Evolutionary conservation across 2,888 invertebrate species (phyloP), one percentile per base, ranked within the genome.

Genomic region (Punctoribates punctum): DNA sequence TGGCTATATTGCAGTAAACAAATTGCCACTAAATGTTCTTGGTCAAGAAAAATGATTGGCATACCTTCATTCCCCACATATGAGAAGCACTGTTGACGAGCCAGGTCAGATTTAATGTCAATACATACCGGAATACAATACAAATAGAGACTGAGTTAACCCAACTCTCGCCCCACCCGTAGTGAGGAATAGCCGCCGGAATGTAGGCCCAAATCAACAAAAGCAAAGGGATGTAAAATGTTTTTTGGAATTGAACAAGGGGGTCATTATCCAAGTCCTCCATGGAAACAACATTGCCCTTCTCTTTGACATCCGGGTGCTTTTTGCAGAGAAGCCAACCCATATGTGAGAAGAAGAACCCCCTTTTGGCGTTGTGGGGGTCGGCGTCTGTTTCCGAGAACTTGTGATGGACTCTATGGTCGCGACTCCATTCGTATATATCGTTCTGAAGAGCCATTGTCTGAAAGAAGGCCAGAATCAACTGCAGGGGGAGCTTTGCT

Each of bases 371-470:
- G 79, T 84, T 84, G 79, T 84, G 84, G 29, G 84, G 84, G 76
- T 84, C 84, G 25, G 83, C 84, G 77, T 84, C 81, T 0, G 84
- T 84, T 76, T 84, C 84, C 3, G 83, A 83, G 81, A 82, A 84
- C 77, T 84, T 84, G 80, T 84, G 84, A 77, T 84, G 84, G 72
- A 83, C 83, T 17, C 84, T 80, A 80, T 84, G 84, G 77, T 84
- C 84, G 34, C 84, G 80, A 20, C 81, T 79, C 84, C 84, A 84
- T 70, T 83, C 83, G 77, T 83, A 83, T 54, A 84, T 77, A 65
- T 42, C 76, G 73, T 96, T 96, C 86, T 93, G 91, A 83, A 94
- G 92, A n/a, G 96, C 92, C 82, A 91, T 86, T 1, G 93, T 91
- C 84, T 96, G 93, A 81, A 90, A 88, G 72, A 92, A 78, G 82